phyloP scores from a whole-genome alignment of 2,888 invertebrate genomes.

The Anticlea derivata region DNA sequence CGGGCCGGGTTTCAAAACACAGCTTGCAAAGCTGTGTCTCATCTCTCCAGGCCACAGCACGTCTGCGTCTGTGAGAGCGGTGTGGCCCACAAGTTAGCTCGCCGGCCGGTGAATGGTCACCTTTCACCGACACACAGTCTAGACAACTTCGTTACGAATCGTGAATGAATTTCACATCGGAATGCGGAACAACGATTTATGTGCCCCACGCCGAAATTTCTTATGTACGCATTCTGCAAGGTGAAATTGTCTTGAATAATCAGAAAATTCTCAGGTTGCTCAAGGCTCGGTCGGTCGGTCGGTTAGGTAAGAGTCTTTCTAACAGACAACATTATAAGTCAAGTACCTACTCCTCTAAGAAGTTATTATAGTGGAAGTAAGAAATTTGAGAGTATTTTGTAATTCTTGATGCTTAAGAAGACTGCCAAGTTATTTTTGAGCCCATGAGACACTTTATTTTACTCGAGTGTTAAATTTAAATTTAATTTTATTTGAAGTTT shows the following conservation, averaged over 20 bases:
- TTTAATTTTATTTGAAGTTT: no score
- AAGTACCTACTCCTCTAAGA: no score
- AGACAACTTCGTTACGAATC: conserved; percentile 73
- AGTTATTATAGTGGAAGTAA: no score
- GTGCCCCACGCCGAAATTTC: conserved; percentile 57
- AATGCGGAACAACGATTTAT: conserved; percentile 79
- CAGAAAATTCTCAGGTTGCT: conserved; percentile 51
- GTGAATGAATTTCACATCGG: conserved; percentile 79
- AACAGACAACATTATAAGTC: no score
- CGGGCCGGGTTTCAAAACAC: no score
- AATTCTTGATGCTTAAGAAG: no score
- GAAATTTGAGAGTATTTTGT: no score
- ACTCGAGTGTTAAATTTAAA: no score
- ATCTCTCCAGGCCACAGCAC: conserved; percentile 44
- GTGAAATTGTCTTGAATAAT: conserved; percentile 67
- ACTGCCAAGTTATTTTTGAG: no score
- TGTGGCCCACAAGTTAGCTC: conserved; percentile 54
- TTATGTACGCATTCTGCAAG: conserved; percentile 53
- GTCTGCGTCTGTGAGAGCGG: conserved; percentile 65
- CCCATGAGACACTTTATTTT: no score
- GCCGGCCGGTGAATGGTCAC: conserved; percentile 78
- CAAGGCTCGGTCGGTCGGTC: conserved; percentile 4
- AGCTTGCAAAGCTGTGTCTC: conserved; percentile 17
- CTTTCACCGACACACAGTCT: conserved; percentile 83
- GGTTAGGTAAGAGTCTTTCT: no score